Conservation (phyloP, 2,888 invertebrate species). For the Neoscelio sp. region DNA sequence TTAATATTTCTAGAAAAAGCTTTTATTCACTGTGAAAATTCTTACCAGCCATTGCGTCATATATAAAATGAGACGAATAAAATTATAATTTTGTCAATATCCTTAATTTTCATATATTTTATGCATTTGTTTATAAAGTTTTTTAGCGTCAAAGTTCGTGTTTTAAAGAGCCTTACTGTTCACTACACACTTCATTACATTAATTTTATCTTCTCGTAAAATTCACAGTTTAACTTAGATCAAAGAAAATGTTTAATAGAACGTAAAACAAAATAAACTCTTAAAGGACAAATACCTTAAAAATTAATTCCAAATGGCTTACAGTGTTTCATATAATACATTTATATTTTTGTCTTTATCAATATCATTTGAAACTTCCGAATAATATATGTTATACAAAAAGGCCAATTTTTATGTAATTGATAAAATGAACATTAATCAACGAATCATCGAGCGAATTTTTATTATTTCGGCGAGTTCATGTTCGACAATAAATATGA, state of each 20-base stretch:
- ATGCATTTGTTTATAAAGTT: not conserved
- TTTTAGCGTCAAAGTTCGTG: not conserved
- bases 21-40: no score
- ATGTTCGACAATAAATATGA: slow-evolving; percentile 28
- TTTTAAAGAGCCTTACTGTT: slow-evolving; percentile 4
- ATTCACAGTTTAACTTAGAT: slow-evolving; percentile 18
- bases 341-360: not conserved
- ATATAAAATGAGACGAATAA: not conserved
- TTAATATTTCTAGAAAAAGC: no score
- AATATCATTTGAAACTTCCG: not conserved
- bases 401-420: slow-evolving; percentile 4
- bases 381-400: not conserved
- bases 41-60: no score
- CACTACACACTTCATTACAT: slow-evolving; percentile 14
- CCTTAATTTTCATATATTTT: not conserved
- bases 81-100: not conserved
- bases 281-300: slow-evolving; percentile 4
- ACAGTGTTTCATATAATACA: not conserved
- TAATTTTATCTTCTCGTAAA: slow-evolving; percentile 27
- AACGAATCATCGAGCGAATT: slow-evolving; percentile 12
- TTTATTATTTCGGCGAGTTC: slow-evolving; percentile 24
- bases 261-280: slow-evolving; percentile 5
- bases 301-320: not conserved
- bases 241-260: slow-evolving; percentile 25
- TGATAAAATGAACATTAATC: slow-evolving; percentile 14